Evolutionary conservation across 2,113 vertebrate species (phyloP), one percentile per base, ranked within the genome.

Genomic region (Onychostoma macrolepis): DNA sequence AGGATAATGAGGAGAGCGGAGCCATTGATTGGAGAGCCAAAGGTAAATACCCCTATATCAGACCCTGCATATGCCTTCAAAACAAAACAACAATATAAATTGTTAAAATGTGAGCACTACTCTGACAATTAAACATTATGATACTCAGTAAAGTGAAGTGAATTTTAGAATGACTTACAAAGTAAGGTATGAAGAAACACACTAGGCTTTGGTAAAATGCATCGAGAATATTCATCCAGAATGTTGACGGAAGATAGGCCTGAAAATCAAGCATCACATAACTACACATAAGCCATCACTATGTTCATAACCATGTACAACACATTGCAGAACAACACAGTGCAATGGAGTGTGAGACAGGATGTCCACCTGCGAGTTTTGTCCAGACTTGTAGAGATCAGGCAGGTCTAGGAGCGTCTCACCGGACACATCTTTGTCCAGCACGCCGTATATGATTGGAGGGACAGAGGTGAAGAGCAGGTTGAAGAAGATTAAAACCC

Each of bases 401-500:
- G 98, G 98, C 92, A 95, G 86, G 48, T 91, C 91, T 80, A 98
- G 94, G 58, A 99, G 94, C 10, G 95, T 92, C 26, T 96, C 92
- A 10, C 95, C 94, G 0, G 97, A 96, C 77, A 99, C 95, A 0
- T 99, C 96, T 89, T 97, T 98, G 93, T 99, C 98, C 91, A 99
- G 94, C 65, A 99, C 96, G 63, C 97, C 98, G 81, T 97, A 99
- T 91, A 99, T 92, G 67, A 99, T 95, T 93, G 99, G 98, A 82
- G 98, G 98, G 87, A 98, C 96, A 13, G 98, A 98, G 0, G 98
- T 98, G 94, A 99, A 99, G 91, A 99, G 91, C 89, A 99, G 95
- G 92, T 99, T 99, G 90, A 99, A 99, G 95, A 99, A 98, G 94
- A 99, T 97, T 78, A 99, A 95, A 87, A 99, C 99, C 98, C 98